Percentiles rank a stretch among this genome's conserved stretches.
Evolutionary conservation across 2,888 invertebrate genomes (phyloP).

Genomic region (Metopia argyrocephala): DNA sequence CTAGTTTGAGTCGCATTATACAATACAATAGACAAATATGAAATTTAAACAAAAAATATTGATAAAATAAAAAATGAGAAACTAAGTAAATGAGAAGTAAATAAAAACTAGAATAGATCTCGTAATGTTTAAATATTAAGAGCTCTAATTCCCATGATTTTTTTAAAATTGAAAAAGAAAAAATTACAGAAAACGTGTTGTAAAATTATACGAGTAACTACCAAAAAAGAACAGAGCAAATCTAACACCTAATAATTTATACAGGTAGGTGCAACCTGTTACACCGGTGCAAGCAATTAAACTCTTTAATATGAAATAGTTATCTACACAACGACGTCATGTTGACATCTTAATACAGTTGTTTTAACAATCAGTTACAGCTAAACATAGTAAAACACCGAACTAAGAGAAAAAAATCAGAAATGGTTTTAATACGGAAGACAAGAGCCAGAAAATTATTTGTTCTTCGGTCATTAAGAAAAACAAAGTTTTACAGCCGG

Average conservation of each 20-base stretch:
- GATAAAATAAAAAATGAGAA: constrained; percentile 8
- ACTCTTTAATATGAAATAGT: too few relatives aligned
- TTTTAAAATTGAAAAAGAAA: constrained; percentile 5
- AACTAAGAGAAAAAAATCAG: too few relatives aligned
- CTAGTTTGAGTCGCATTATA: constrained; percentile 19
- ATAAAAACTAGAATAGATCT: constrained; percentile 24
- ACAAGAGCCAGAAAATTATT: too few relatives aligned
- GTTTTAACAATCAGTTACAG: too few relatives aligned
- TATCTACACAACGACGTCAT: too few relatives aligned
- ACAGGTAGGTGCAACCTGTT: not conserved
- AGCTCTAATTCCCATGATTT: constrained; percentile 57
- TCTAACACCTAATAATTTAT: not conserved
- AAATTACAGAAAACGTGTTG: not conserved
- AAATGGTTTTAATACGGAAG: too few relatives aligned
- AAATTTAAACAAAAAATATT: constrained; percentile 37
- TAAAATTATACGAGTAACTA: not conserved
- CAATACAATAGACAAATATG: constrained; percentile 23
- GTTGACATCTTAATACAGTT: too few relatives aligned
- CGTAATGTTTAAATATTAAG: constrained; percentile 49
- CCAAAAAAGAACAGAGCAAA: not conserved
- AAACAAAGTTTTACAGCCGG: too few relatives aligned
- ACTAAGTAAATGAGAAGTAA: not conserved
- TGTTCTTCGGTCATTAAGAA: too few relatives aligned
- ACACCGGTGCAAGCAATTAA: too few relatives aligned
- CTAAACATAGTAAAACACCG: too few relatives aligned